Percentiles rank a stretch among this genome's conserved stretches.
These are phyloP conservation scores for Oryzias celebensis DNA, from an alignment of 2,113 vertebrate species.

Conservation along the genomic window DNA sequence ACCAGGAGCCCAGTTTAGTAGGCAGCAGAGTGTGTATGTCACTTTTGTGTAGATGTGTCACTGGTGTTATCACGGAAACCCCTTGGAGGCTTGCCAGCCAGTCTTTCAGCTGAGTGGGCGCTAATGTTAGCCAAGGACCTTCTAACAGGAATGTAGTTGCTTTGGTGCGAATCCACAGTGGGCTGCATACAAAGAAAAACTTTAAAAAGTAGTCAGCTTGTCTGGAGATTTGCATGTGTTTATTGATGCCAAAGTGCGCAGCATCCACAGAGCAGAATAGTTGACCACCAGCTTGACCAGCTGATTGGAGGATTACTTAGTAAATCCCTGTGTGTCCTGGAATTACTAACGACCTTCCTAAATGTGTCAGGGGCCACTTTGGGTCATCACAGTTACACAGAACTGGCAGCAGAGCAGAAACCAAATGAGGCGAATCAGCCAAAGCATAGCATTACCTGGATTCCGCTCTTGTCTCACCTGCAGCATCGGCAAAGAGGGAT, in stretches of 20 bases:
- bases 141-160: slow-evolving; percentile 10
- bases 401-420: background rate
- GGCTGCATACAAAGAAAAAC: too few relatives aligned
- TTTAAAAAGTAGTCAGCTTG: too few relatives aligned
- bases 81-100: slow-evolving; percentile 27
- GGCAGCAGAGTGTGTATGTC: slow-evolving; percentile 6
- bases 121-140: slow-evolving; percentile 2
- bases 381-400: background rate
- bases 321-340: slow-evolving; percentile 60
- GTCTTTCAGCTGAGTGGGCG: slow-evolving; percentile 10
- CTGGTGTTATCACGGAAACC: slow-evolving; percentile 48
- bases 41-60: slow-evolving; percentile 4
- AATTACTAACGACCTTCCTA: slow-evolving; percentile 50
- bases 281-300: slow-evolving; percentile 24
- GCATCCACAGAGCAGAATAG: slow-evolving; percentile 30
- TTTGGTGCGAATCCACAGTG: background rate
- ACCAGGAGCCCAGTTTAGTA: background rate
- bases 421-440: background rate
- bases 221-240: too few relatives aligned
- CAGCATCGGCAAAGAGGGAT: slow-evolving; percentile 19
- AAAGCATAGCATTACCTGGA: background rate
- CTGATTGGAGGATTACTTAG: slow-evolving; percentile 54
- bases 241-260: background rate
- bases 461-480: background rate
- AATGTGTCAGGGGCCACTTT: slow-evolving; percentile 26